Evolutionary conservation across 2,797 vertebrate genomes (phyloP).

Genomic region (Strix occidentalis): DNA sequence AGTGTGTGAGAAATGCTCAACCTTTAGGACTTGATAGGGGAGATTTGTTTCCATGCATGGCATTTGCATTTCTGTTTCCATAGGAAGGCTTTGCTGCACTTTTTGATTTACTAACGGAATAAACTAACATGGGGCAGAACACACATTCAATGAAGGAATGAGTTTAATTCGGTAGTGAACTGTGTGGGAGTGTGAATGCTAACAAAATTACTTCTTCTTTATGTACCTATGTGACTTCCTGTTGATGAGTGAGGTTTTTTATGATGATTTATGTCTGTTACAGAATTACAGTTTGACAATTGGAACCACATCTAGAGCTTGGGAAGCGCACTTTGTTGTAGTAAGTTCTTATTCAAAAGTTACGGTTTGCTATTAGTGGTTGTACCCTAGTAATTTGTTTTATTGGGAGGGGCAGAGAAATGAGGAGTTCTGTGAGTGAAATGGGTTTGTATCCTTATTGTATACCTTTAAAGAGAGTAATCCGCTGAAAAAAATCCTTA

Average conservation of each 20-base stretch:
- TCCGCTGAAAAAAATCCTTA: neutral
- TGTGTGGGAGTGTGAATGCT: neutral
- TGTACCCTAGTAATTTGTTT: neutral
- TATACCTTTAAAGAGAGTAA: neutral
- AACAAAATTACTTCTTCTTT: neutral
- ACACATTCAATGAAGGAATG: neutral
- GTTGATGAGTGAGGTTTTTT: neutral
- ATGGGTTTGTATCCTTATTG: neutral
- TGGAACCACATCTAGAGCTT: neutral
- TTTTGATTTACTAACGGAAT: neutral
- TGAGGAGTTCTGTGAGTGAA: neutral
- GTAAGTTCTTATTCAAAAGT: slow-evolving; percentile 3
- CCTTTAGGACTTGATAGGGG: neutral
- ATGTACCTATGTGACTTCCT: neutral
- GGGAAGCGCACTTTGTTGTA: neutral
- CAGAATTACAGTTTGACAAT: slow-evolving; percentile 25
- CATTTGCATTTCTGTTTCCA: neutral
- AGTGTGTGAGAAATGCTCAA: neutral
- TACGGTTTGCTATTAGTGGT: neutral
- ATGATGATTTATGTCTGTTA: slow-evolving; percentile 1
- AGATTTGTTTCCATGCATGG: neutral
- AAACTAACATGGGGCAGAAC: neutral
- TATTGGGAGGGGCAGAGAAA: neutral
- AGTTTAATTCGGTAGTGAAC: neutral
- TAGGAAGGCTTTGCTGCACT: neutral